Conservation (phyloP, 2,797 vertebrate species). For the Acanthis flammea region DNA sequence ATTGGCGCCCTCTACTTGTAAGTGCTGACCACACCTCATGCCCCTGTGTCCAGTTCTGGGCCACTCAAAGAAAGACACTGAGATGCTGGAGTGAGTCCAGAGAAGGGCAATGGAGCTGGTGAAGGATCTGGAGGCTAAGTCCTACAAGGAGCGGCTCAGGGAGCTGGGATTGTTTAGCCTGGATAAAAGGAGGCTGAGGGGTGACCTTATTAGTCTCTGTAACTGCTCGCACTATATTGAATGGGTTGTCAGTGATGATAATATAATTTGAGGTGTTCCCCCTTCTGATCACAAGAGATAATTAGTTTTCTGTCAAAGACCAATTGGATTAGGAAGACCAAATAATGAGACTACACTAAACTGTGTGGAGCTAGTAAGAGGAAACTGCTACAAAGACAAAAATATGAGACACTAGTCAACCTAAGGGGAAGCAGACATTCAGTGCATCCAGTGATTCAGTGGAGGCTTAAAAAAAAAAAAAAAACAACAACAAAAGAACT, state of each 20-base stretch:
- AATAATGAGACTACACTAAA: not conserved
- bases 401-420: not conserved
- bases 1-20: not conserved
- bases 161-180: not conserved
- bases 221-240: not conserved
- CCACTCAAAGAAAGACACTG: not conserved
- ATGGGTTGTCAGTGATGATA: not conserved
- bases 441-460: not conserved
- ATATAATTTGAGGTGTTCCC: not conserved
- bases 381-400: not conserved
- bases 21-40: no score
- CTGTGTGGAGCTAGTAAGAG: fast-evolving
- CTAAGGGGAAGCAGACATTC: not conserved
- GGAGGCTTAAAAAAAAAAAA: not conserved
- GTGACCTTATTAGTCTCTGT: not conserved
- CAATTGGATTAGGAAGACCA: not conserved
- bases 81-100: not conserved
- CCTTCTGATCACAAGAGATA: not conserved
- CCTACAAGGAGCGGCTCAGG: not conserved
- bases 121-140: not conserved
- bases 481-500: not conserved
- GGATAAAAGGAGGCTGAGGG: not conserved
- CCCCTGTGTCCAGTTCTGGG: not conserved
- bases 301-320: not conserved
- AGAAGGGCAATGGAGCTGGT: not conserved